Evolutionary conservation across 1,140 invertebrate genomes (phyloP).

Genomic region (Teleopsis dalmanni): DNA sequence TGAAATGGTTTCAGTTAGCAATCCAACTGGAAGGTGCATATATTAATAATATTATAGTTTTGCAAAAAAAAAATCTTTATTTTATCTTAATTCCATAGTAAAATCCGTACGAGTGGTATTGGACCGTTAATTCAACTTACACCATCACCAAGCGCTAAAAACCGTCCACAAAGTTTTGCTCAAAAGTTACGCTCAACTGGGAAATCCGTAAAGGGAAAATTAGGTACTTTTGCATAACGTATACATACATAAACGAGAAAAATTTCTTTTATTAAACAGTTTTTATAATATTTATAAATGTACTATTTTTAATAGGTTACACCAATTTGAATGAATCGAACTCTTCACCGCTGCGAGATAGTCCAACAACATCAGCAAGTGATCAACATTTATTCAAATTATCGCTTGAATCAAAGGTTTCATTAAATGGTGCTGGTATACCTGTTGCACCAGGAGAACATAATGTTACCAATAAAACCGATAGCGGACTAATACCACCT

Average conservation of each 20-base stretch:
- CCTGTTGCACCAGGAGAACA: constrained; percentile 37
- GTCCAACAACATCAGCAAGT: constrained; percentile 52
- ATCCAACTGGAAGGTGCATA: constrained; percentile 14
- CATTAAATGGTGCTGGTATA: constrained; percentile 35
- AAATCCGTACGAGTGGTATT: constrained; percentile 23
- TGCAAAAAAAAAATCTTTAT: too few species aligned
- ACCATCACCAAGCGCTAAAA: constrained; percentile 57
- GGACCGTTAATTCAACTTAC: constrained; percentile 45
- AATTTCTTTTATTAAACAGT: neutral
- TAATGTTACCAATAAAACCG: constrained; percentile 30
- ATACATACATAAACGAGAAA: neutral
- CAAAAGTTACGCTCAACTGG: constrained; percentile 76
- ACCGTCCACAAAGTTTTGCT: constrained; percentile 76
- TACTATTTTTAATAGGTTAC: constrained; percentile 32
- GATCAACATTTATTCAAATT: constrained; percentile 50
- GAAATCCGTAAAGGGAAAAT: constrained; percentile 67
- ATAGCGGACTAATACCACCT: constrained; percentile 17
- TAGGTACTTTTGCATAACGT: constrained; percentile 35
- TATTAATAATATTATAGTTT: neutral
- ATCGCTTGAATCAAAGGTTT: constrained; percentile 36
- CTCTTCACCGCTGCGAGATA: constrained; percentile 62
- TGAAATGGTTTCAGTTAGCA: constrained; percentile 30
- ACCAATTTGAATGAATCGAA: constrained; percentile 48
- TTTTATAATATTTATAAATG: neutral
- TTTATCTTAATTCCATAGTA: constrained; percentile 1